Base-by-base conservation (phyloP, 2,888 invertebrate genomes). In the Apantesis nais region DNA sequence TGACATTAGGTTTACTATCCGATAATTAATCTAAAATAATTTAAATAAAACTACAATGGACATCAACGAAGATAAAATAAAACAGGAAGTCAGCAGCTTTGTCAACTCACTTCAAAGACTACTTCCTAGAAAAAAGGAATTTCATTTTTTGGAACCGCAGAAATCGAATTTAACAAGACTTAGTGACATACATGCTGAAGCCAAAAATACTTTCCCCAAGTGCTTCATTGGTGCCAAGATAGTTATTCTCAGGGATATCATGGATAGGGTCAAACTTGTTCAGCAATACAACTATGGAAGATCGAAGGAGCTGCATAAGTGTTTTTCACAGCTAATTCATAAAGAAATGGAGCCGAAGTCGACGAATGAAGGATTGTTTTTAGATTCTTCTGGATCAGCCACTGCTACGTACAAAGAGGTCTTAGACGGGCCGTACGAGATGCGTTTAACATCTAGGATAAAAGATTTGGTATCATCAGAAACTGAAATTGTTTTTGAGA, bases 271-370 rank as follows among this genome's bases (percentile, higher is more conserved):
- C 52, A 93, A 91, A 74, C 77, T 95, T 25, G 87, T 91, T 31
- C 95, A 95, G 80, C 90, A 93, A 66, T 95, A 95, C 82, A 93
- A 90, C 77, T 93, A 88, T 70, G 93, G 93, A 4, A 91, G 88
- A 74, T 84, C 92, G 0, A 93, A 89, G 69, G 92, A 94, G 3
- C 79, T 88, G 1, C 90, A 93, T 79, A 90, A 88, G 71, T 90
- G 90, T 68, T 93, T 87, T 76, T 80, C 88, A 31, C 90, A 91
- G 34, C 78, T 94, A 62, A 83, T 95, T 25, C 89, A 94, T 76
- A 93, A 93, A 70, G 95, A 95, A 82, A 83, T 92, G 87, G 90
- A 91, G 41, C 83, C 88, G 2, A 92, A 90, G 71, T 78, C 72
- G 4, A 70, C 81, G 0, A 88, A 90, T 2, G 92, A 94, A 62